Evolutionary conservation across 1,140 invertebrate species (phyloP).

Genomic region (Drosophila nigromelanica): DNA sequence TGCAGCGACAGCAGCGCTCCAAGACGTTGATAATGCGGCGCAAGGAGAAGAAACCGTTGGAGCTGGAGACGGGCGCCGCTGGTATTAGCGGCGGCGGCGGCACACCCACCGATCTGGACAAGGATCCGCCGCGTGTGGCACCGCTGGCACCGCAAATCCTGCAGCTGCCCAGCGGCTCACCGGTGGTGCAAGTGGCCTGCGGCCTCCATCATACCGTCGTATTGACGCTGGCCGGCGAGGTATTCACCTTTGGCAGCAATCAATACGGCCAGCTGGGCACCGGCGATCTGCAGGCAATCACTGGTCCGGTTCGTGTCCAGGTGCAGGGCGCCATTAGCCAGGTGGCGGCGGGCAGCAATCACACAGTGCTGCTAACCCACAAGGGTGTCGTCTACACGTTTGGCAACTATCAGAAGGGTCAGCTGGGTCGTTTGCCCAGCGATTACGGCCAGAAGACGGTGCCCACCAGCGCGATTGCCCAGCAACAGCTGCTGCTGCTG

Average conservation of each 20-base stretch:
- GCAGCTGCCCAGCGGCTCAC: constrained; percentile 87
- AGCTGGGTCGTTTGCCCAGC: constrained; percentile 89
- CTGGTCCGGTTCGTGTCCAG: constrained; percentile 90
- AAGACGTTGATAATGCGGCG: constrained; percentile 79
- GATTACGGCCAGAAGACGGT: constrained; percentile 76
- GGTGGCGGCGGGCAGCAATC: constrained; percentile 97
- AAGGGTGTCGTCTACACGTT: constrained; percentile 97
- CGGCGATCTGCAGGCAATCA: constrained; percentile 91
- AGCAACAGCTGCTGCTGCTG: constrained; percentile 23
- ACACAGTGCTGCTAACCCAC: constrained; percentile 94
- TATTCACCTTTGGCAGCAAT: constrained; percentile 97
- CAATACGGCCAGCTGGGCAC: constrained; percentile 96
- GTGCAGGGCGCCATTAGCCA: constrained; percentile 88
- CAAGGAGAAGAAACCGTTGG: constrained; percentile 73
- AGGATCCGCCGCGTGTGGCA: constrained; percentile 87
- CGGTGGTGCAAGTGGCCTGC: constrained; percentile 93
- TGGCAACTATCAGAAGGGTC: constrained; percentile 96
- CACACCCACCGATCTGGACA: constrained; percentile 86
- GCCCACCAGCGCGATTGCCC: constrained; percentile 6
- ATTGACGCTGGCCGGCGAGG: constrained; percentile 86
- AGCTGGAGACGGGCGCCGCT: constrained; percentile 67
- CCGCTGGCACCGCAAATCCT: constrained; percentile 91
- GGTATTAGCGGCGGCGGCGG: constrained; percentile 52
- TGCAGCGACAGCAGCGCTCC: constrained; percentile 79
- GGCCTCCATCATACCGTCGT: constrained; percentile 94